Evolutionary conservation across 92 coral and sea anemone species (phyloP), one percentile per base, ranked within the genome.

Genomic region (Siderastrea radians): DNA sequence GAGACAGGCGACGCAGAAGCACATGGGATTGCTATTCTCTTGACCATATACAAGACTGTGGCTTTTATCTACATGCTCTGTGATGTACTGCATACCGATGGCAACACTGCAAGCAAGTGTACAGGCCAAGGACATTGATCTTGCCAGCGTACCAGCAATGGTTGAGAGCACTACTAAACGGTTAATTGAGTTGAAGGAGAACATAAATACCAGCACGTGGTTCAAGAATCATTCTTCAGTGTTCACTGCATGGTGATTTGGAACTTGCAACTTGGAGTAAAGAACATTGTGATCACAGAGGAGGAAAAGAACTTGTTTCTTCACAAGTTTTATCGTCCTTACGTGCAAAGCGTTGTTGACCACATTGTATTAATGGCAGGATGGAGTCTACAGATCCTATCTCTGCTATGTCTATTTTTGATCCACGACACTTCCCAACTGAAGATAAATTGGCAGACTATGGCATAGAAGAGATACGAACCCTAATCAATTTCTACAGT

Each of bases 381-480:
- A 52, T 52, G 55, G 55, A 5, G 55, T 52, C 55, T 52, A 52
- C 55, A 52, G 55, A 1, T 52, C 55, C 1, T 1, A 52, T 52
- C 55, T 52, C 55, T 52, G 55, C 55, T 72, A n/a, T n/a, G 77
- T 72, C 77, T 72, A 72, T 72, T 72, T 19, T 72, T 72, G 77
- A 72, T 72, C 77, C 77, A 72, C 77, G 77, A 72, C 77, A 72
- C 17, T 50, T 72, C 77, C 77, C 77, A 72, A 72, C 0, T 72
- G 77, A 72, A 72, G 77, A 72, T 0, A 72, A 72, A 72, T 11
- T 72, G 53, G 53, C 77, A 72, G n/a, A 72, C 77, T 72, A 72
- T 72, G 77, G 50, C 54, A 72, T 44, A 43, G 77, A 72, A 72
- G 17, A 72, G 77, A 72, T 43, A 72, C 55, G 55, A 52, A 52